These are phyloP conservation scores for Dendropsophus ebraccatus DNA, from an alignment of 2,113 vertebrate genomes.

Conservation along the genomic window DNA sequence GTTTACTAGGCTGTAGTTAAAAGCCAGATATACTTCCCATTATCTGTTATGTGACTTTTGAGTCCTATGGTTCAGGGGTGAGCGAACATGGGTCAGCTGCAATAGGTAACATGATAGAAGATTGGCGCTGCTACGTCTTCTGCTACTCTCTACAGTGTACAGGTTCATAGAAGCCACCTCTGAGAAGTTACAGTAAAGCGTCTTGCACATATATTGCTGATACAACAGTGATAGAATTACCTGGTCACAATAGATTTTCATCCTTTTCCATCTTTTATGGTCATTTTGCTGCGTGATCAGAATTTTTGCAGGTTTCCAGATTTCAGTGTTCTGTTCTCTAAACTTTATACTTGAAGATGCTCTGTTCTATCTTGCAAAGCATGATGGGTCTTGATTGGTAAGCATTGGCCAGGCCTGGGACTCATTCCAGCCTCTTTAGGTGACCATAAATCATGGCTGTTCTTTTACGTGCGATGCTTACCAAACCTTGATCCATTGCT, in stretches of 20 bases:
- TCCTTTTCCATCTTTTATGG: not conserved
- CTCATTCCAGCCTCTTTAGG: not conserved
- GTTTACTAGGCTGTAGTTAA: slow-evolving; percentile 17
- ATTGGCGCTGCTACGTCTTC: no score
- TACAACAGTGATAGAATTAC: not conserved
- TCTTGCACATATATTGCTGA: slow-evolving; percentile 19
- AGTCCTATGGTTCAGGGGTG: no score
- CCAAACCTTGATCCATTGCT: not conserved
- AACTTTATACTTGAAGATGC: slow-evolving; percentile 45
- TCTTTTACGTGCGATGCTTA: not conserved
- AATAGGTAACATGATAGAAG: not conserved
- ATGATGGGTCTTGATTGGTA: slow-evolving; percentile 10
- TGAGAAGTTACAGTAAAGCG: not conserved
- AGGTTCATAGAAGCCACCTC: not conserved
- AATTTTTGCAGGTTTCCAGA: not conserved
- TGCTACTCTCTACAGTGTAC: not conserved
- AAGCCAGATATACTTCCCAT: not conserved
- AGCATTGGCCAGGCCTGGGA: slow-evolving; percentile 4
- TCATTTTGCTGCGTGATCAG: slow-evolving; percentile 7
- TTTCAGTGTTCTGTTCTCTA: slow-evolving; percentile 16
- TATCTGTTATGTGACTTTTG: not conserved
- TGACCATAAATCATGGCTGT: not conserved
- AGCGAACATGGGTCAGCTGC: slow-evolving; percentile 1
- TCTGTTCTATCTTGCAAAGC: slow-evolving; percentile 21
- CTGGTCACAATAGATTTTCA: not conserved